Evolutionary conservation across 2,113 vertebrate species (phyloP).

Genomic region (Chrysemys picta): DNA sequence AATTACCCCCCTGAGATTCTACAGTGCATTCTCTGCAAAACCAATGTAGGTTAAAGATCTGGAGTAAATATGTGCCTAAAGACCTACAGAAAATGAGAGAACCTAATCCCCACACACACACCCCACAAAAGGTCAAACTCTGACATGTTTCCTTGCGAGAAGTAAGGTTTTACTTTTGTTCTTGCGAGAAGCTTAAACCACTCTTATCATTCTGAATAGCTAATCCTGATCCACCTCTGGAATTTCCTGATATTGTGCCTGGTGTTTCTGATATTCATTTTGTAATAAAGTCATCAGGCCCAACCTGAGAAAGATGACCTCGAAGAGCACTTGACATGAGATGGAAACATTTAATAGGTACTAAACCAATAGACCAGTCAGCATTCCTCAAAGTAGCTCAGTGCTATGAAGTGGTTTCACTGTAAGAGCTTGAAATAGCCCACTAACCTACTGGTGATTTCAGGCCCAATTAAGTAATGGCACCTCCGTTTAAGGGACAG

Average conservation of each 20-base stretch:
- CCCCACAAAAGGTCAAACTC: background rate
- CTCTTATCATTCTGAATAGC: background rate
- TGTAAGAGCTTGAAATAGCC: background rate
- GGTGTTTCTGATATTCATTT: background rate
- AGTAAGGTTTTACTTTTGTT: background rate
- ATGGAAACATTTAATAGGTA: background rate
- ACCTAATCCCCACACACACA: background rate
- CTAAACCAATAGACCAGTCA: background rate
- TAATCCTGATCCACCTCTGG: background rate
- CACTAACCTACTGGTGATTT: background rate
- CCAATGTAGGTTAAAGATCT: slow-evolving; percentile 36
- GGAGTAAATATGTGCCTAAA: background rate
- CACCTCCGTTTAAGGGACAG: background rate
- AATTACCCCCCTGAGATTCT: slow-evolving; percentile 33
- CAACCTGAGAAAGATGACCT: background rate
- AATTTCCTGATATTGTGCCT: rapidly evolving
- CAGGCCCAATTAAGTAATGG: background rate
- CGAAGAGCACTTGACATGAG: background rate
- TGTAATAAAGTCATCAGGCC: background rate
- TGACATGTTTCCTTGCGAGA: background rate
- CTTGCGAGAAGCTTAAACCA: background rate
- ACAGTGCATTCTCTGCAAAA: slow-evolving; percentile 5
- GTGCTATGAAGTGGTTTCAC: background rate
- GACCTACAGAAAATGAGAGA: background rate
- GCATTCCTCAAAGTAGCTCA: rapidly evolving